Evolutionary conservation across 2,797 vertebrate species (phyloP).

Genomic region (Avahi laniger): DNA sequence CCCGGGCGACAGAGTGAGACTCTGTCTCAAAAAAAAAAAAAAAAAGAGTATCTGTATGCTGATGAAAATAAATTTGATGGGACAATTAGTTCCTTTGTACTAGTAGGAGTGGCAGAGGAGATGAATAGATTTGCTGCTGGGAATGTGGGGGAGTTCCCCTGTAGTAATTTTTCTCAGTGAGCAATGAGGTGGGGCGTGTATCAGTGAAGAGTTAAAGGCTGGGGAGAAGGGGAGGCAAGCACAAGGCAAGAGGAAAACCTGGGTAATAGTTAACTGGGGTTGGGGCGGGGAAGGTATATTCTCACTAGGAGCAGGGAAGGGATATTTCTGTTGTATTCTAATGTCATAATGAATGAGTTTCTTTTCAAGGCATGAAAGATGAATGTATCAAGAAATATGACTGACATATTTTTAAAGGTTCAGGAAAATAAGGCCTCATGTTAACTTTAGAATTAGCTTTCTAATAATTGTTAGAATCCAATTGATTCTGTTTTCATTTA

Average conservation of each 20-base stretch:
- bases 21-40: too few relatives aligned
- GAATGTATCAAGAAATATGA: not conserved
- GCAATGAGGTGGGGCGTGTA: not conserved
- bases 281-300: fast-evolving
- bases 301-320: not conserved
- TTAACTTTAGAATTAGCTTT: constrained; percentile 42
- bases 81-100: not conserved
- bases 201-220: not conserved
- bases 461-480: not conserved
- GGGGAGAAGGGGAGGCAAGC: too few relatives aligned
- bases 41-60: not conserved
- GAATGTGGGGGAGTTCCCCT: not conserved
- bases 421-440: not conserved
- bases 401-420: not conserved
- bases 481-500: not conserved
- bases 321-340: not conserved
- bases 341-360: not conserved
- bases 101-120: not conserved
- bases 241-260: not conserved
- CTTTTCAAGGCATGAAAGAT: not conserved
- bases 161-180: not conserved
- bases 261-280: not conserved
- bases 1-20: too few relatives aligned
- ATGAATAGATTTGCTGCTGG: not conserved
- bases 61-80: not conserved